Conservation (phyloP, 2,888 invertebrate genomes). For the Bedellia somnulentella region DNA sequence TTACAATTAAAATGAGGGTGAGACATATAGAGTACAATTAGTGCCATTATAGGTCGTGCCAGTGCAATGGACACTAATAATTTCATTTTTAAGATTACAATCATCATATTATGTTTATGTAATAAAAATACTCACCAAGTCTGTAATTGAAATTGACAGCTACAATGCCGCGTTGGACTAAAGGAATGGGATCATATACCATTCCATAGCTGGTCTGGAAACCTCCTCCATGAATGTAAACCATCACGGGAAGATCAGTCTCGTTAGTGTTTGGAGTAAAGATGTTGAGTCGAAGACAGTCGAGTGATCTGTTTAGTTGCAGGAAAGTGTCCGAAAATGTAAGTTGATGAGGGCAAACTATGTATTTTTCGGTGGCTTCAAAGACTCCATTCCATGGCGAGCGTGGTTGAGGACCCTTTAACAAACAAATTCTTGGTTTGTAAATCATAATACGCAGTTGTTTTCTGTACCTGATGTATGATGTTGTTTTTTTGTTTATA, state of each 20-base stretch:
- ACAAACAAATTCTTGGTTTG: too few relatives aligned
- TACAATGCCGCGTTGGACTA: neutral
- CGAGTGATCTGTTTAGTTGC: neutral
- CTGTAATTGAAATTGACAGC: constrained; percentile 4
- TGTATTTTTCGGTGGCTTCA: constrained; percentile 5
- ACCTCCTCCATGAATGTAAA: constrained; percentile 5
- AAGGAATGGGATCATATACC: neutral
- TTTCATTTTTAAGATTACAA: too few relatives aligned
- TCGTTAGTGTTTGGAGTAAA: constrained; percentile 3
- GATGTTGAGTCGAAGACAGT: constrained; percentile 6
- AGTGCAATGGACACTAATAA: too few relatives aligned
- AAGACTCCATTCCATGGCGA: constrained; percentile 5
- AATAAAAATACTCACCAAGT: too few relatives aligned
- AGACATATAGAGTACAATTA: too few relatives aligned
- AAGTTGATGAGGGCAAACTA: constrained; percentile 6
- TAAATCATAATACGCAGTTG: too few relatives aligned
- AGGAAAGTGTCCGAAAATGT: constrained; percentile 1
- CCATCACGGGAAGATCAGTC: neutral
- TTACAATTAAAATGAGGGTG: too few relatives aligned
- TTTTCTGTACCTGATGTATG: too few relatives aligned
- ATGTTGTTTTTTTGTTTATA: too few relatives aligned
- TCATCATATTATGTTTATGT: too few relatives aligned
- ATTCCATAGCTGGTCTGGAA: constrained; percentile 1
- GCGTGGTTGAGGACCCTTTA: constrained; percentile 6
- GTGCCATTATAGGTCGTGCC: too few relatives aligned